A percentile compares a stretch with the other conserved stretches of the same genome.
phyloP scores from a whole-genome alignment of 2,113 vertebrate species.

The Catharus minimus region DNA sequence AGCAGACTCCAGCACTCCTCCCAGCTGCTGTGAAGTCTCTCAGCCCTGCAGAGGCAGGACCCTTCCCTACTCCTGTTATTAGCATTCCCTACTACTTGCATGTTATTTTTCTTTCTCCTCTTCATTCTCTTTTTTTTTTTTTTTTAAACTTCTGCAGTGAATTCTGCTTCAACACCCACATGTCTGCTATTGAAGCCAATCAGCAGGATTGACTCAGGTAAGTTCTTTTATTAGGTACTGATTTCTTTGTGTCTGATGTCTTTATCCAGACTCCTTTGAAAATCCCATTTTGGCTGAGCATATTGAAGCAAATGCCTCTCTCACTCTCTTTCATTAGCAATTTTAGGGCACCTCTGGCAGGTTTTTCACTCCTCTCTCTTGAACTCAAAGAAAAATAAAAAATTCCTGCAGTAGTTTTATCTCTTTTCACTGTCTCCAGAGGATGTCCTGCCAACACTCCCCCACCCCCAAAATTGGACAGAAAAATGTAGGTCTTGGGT shows the following conservation, averaged over 20 bases:
- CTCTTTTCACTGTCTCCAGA: slow-evolving; percentile 36
- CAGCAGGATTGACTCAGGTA: slow-evolving; percentile 67
- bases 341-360: slow-evolving; percentile 56
- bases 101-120: slow-evolving; percentile 40
- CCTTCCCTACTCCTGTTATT: not conserved
- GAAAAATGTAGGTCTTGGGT: slow-evolving; percentile 51
- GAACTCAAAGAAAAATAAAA: not conserved
- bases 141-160: slow-evolving; percentile 41
- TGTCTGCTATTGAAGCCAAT: slow-evolving; percentile 67
- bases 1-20: not conserved
- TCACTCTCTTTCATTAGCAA: slow-evolving; percentile 66
- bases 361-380: slow-evolving; percentile 52
- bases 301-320: slow-evolving; percentile 66
- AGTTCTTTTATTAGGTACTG: slow-evolving; percentile 68
- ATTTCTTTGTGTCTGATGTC: slow-evolving; percentile 72
- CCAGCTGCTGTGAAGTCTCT: not conserved
- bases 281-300: slow-evolving; percentile 67
- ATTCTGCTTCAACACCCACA: slow-evolving; percentile 66
- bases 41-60: slow-evolving; percentile 18
- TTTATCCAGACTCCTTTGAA: slow-evolving; percentile 67
- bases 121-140: slow-evolving; percentile 10
- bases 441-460: slow-evolving; percentile 47
- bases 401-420: slow-evolving; percentile 4
- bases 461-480: slow-evolving; percentile 41
- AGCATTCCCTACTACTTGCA: slow-evolving; percentile 32